These are phyloP conservation scores for Epizoanthus stellaris DNA, from an alignment of 92 coral and sea anemone species.

Conservation along the genomic window DNA sequence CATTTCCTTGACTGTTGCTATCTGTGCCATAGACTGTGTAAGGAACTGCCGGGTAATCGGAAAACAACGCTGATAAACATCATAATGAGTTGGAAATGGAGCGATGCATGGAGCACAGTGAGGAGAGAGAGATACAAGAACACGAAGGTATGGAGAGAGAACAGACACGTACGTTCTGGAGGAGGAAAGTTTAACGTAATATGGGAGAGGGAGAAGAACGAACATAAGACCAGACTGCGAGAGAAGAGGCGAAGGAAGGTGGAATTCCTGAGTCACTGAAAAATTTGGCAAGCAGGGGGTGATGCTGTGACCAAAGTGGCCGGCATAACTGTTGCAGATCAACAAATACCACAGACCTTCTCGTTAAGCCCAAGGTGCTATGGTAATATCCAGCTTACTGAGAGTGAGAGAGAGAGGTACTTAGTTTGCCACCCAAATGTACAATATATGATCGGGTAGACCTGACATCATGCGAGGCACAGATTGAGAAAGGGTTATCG, in stretches of 20 bases:
- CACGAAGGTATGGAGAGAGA: slow-evolving; percentile 8
- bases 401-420: not conserved
- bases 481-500: slow-evolving; percentile 20
- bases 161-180: not conserved
- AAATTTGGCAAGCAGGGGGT: not conserved
- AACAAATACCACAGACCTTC: not conserved
- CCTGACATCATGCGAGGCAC: slow-evolving; percentile 3
- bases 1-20: no score
- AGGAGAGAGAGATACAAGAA: slow-evolving; percentile 19
- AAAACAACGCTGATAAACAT: slow-evolving; percentile 12
- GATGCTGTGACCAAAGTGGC: not conserved
- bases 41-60: slow-evolving; percentile 6
- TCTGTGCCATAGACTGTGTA: not conserved
- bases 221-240: not conserved
- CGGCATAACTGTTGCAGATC: not conserved
- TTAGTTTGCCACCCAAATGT: slow-evolving; percentile 26
- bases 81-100: slow-evolving; percentile 33
- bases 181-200: not conserved
- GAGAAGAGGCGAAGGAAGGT: not conserved
- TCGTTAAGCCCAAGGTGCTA: slow-evolving; percentile 26
- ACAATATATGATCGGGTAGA: slow-evolving; percentile 21
- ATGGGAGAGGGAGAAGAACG: slow-evolving; percentile 2
- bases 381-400: slow-evolving; percentile 4
- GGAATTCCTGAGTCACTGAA: not conserved
- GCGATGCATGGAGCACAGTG: slow-evolving; percentile 8